phyloP scores from a whole-genome alignment of 2,797 vertebrate species.

The Sebastes hubbsi region DNA sequence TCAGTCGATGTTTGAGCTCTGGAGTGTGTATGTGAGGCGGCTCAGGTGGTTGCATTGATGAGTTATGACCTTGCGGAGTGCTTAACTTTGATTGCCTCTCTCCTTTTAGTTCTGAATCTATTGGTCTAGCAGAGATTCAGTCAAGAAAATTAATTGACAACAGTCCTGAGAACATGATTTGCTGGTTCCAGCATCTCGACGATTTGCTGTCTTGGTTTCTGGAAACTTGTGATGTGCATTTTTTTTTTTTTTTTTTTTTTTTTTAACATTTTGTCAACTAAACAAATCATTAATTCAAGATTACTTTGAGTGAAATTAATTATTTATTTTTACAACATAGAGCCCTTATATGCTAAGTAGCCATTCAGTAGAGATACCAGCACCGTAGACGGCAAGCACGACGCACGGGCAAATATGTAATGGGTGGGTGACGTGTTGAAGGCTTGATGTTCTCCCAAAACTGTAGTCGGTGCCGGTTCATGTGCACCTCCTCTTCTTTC shows the following conservation, averaged over 20 bases:
- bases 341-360: background rate
- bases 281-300: background rate
- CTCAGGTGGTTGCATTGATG: constrained; percentile 5
- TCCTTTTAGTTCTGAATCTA: constrained; percentile 2
- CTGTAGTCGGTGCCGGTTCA: background rate
- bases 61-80: background rate
- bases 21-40: background rate
- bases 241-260: too few species aligned
- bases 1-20: constrained; percentile 4
- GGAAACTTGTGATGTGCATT: rapidly evolving
- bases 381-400: background rate
- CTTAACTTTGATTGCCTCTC: background rate
- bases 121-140: background rate
- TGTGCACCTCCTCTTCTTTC: background rate
- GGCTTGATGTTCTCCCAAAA: background rate
- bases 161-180: background rate
- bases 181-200: background rate
- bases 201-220: rapidly evolving
- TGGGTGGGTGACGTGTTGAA: background rate
- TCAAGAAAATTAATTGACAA: background rate
- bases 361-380: background rate
- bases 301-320: background rate
- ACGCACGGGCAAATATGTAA: background rate
- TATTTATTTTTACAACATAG: background rate
- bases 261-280: too few species aligned